Evolutionary conservation across 30 jellyfish, hydroid and myxozoan genomes (phyloP), one percentile per base, ranked within the genome.

Genomic region (Turritopsis dohrnii): DNA sequence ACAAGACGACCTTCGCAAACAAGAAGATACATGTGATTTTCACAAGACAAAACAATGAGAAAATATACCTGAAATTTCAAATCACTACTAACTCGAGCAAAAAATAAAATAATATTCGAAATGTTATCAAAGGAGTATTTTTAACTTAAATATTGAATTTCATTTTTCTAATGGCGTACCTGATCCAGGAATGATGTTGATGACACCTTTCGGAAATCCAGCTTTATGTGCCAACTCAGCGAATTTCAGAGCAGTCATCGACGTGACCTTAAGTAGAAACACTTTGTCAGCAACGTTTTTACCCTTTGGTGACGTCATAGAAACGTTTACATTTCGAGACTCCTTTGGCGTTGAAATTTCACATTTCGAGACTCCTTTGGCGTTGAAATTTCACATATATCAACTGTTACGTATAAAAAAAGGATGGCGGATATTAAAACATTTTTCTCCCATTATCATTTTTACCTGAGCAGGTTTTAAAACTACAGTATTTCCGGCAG

Each of bases 401-500:
- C 60, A 5, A 41, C 60, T 41, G 60, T 41, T 41, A 41, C 13
- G 5, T 41, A 5, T 13, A 41, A 3, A 5, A 41, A 41, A 13
- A 41, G 60, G 60, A 41, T 13, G n/a, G n/a, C n/a, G n/a, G n/a
- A n/a, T n/a, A n/a, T 41, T 41, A 3, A 41, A 3, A 41, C 60
- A 41, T 41, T 41, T 3, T 41, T 3, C 60, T 3, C 60, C 13
- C 13, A 41, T 41, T 18, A 60, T 21, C 73, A 18, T 60, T 23
- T 27, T 19, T 73, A 94, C 99, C 92, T 94, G 97, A 8, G 99
- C 99, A 7, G 99, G 99, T 65, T 94, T 94, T 65, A 94, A 83
- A 16, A 94, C 99, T 28, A 94, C 99, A 5, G 97, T 89, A 65
- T 94, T 94, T 74, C 99, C 99, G 73, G 99, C 96, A 17, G 99